phyloP scores from a whole-genome alignment of 2,888 invertebrate species.

The Eupithecia vulgata region DNA sequence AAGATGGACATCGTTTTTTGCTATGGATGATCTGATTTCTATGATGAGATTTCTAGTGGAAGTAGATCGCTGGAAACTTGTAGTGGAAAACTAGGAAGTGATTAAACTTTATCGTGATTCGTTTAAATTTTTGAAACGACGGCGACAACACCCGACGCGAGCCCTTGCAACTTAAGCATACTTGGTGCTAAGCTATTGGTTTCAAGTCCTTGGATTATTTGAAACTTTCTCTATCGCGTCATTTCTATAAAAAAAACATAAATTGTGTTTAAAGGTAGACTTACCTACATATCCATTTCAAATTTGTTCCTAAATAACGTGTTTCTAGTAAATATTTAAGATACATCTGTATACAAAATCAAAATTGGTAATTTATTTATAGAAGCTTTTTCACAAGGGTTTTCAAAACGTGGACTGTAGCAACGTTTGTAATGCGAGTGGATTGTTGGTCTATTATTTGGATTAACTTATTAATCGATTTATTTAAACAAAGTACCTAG shows the following conservation, averaged over 20 bases:
- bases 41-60: background rate
- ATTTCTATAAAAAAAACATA: background rate
- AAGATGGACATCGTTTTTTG: background rate
- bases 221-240: constrained; percentile 4
- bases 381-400: background rate
- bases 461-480: constrained; percentile 24
- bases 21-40: background rate
- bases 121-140: background rate
- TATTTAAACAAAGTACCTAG: constrained; percentile 17
- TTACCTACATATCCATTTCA: background rate
- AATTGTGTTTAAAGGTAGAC: background rate
- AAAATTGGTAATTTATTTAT: background rate
- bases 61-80: background rate
- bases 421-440: constrained; percentile 4
- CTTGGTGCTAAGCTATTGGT: background rate
- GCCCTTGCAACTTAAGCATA: background rate
- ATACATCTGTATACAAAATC: background rate
- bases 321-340: background rate
- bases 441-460: constrained; percentile 26
- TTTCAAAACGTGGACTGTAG: background rate
- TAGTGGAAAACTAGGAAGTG: constrained; percentile 1
- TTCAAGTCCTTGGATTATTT: constrained; percentile 10
- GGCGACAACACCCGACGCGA: background rate
- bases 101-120: background rate
- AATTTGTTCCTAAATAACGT: background rate